Evolutionary conservation across 2,113 vertebrate species (phyloP), one percentile per base, ranked within the genome.

Genomic region (Nerophis ophidion): DNA sequence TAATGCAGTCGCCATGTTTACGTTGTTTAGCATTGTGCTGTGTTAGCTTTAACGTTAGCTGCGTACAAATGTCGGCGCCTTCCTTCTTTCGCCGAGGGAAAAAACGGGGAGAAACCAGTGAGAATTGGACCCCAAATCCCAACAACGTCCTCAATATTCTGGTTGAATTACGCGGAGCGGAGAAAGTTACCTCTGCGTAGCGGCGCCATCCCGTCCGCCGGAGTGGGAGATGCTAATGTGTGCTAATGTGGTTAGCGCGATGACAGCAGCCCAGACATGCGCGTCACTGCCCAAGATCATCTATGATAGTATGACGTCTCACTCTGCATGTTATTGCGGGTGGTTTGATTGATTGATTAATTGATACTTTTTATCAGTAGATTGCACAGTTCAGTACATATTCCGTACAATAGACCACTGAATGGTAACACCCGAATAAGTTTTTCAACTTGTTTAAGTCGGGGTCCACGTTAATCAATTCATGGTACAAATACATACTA

Each of bases 241-340:
- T 53, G 60, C 34, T 35, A 55, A 38, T 42, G 33, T 9, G 17
- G 6, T 38, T 40, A 12, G 34, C 8, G 13, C 59, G 60, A 73
- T 48, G 46, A 60, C 72, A 61, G 63, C 7, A 57, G 65, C 15
- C 26, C 26, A 17, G 0, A 44, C 26, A 65, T 64, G 59, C 61
- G 72, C 77, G 75, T 83, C 80, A 75, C 14, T 35, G 15, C 44
- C 66, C 12, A 66, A 76, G 80, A 60, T 80, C 53, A 65, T 78
- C 47, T 63, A 56, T 15, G 0, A 0, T 0, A 0, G 26, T 26
- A 4, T 26, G 26, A 26, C 26, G 26, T 26, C 26, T 26, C 26
- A 26, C 26, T 26, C 3, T 26, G 4, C 2, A 26, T 26, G 26
- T 26, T 26, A 26, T 26, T 26, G 26, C 26, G 4, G 26, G 2